These are phyloP conservation scores for Thalassoma bifasciatum DNA, from an alignment of 2,113 vertebrate species.

Conservation along the genomic window DNA sequence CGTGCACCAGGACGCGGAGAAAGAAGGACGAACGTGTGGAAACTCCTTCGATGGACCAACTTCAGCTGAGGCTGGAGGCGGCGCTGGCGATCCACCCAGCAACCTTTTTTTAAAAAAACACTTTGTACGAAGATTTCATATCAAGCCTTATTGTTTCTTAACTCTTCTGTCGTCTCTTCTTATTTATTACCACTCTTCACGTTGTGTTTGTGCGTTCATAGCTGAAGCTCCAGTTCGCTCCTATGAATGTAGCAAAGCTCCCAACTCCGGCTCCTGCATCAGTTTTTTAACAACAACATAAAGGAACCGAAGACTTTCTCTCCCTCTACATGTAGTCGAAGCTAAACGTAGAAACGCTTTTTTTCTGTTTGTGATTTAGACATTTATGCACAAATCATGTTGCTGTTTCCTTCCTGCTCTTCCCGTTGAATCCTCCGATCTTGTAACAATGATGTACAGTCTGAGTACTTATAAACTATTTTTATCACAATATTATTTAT, in stretches of 20 bases:
- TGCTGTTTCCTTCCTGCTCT: slow-evolving; percentile 84
- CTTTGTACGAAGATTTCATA: slow-evolving; percentile 80
- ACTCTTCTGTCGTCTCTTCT: slow-evolving; percentile 66
- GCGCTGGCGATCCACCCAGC: slow-evolving; percentile 55
- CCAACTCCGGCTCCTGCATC: slow-evolving; percentile 65
- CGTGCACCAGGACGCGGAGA: slow-evolving; percentile 21
- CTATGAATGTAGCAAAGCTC: slow-evolving; percentile 42
- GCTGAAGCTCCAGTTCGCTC: slow-evolving; percentile 68
- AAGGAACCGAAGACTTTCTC: slow-evolving; percentile 66
- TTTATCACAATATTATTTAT: slow-evolving; percentile 99
- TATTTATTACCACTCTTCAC: slow-evolving; percentile 77
- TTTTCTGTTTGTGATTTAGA: slow-evolving; percentile 75
- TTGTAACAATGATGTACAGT: slow-evolving; percentile 99
- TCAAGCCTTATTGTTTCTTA: slow-evolving; percentile 90
- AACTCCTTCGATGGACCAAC: slow-evolving; percentile 87
- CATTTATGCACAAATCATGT: slow-evolving; percentile 85
- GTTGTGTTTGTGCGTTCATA: slow-evolving; percentile 54
- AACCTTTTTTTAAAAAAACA: slow-evolving; percentile 53
- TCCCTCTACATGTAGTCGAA: slow-evolving; percentile 79
- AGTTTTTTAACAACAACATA: slow-evolving; percentile 12
- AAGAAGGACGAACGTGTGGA: slow-evolving; percentile 35
- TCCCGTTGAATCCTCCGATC: slow-evolving; percentile 86
- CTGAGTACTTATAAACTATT: slow-evolving; percentile 96
- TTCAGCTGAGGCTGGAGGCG: slow-evolving; percentile 51
- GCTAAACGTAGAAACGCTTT: slow-evolving; percentile 63